Evolutionary conservation across 2,888 invertebrate genomes (phyloP).

Genomic region (Hydropsyche betteni): DNA sequence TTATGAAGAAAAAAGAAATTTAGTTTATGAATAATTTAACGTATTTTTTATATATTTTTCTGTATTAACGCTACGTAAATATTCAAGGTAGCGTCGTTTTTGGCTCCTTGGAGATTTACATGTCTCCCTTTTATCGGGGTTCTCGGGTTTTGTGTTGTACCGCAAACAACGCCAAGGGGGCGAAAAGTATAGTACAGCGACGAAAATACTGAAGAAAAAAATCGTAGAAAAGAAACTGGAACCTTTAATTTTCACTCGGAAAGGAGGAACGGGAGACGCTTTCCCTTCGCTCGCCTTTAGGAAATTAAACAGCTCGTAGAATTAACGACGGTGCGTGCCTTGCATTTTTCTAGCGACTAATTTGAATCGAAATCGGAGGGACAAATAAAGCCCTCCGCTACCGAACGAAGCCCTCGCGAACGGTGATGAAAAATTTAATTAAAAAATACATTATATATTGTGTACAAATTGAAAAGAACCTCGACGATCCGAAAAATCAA

Average conservation of each 20-base stretch:
- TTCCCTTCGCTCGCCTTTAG: constrained; percentile 36
- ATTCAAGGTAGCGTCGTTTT: constrained; percentile 1
- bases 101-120: constrained; percentile 42
- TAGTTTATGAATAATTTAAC: constrained; percentile 3
- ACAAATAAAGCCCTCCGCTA: constrained; percentile 35
- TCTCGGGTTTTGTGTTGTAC: constrained; percentile 37
- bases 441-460: constrained; percentile 3
- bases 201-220: too few species aligned
- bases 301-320: constrained; percentile 44
- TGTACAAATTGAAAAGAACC: not conserved
- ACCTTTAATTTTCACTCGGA: constrained; percentile 50
- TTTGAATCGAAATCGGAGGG: constrained; percentile 41
- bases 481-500: not conserved
- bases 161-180: constrained; percentile 40
- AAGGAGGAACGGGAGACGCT: constrained; percentile 16
- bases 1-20: not conserved
- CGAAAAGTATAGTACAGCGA: not conserved
- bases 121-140: constrained; percentile 27
- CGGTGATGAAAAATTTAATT: constrained; percentile 35
- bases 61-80: constrained; percentile 12
- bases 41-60: constrained; percentile 18
- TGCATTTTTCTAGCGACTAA: constrained; percentile 45
- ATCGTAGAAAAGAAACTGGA: constrained; percentile 42
- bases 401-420: not conserved
- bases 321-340: constrained; percentile 44